Evolutionary conservation across 1,140 invertebrate genomes (phyloP), one percentile per base, ranked within the genome.

Genomic region (Drosophila guanche): DNA sequence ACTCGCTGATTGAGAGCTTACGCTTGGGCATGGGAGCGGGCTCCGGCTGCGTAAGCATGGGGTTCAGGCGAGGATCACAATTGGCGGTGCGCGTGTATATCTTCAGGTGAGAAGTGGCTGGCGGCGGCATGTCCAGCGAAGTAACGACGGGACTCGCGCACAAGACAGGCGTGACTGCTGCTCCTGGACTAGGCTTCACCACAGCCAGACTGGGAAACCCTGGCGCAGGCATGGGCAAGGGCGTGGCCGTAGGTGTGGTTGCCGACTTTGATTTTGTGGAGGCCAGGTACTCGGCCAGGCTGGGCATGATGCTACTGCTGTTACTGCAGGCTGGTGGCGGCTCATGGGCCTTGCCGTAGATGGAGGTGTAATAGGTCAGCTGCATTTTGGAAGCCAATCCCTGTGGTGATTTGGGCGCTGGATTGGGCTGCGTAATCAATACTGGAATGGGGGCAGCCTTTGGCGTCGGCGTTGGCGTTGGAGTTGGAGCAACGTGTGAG

Each of bases 1-100:
- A 91, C 59, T 91, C 90, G 48, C 90, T 91, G 4, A 91, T 91
- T 7, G 90, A 91, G 0, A 91, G 72, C 67, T 91, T 91, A 3
- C 90, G 84, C 33, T 91, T 91, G 5, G 90, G 90, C 67, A 85
- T 89, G 5, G 86, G 86, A 12, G 83, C 73, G 4, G 90, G 88
- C 43, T 90, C 90, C 0, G 90, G 90, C 7, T 85, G 76, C 5
- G 75, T 90, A 0, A 91, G 58, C 60, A 75, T 86, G 5, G 90
- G 90, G 71, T 91, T 91, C 10, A 91, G 55, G 0, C 90, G 80
- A 2, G 90, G 90, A 90, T 91, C 90, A 47, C 90, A 84, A 50
- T 89, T 91, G 25, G 90, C 90, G 0, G 90, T 89, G 6, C 89
- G 79, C 3, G 89, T 90, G 20, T 81, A 79, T 14, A 91, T 47